A percentile compares a stretch with the other conserved stretches of the same genome.
These are phyloP conservation scores for Epistrophella euchroma DNA, from an alignment of 2,888 invertebrate genomes.

Conservation along the genomic window DNA sequence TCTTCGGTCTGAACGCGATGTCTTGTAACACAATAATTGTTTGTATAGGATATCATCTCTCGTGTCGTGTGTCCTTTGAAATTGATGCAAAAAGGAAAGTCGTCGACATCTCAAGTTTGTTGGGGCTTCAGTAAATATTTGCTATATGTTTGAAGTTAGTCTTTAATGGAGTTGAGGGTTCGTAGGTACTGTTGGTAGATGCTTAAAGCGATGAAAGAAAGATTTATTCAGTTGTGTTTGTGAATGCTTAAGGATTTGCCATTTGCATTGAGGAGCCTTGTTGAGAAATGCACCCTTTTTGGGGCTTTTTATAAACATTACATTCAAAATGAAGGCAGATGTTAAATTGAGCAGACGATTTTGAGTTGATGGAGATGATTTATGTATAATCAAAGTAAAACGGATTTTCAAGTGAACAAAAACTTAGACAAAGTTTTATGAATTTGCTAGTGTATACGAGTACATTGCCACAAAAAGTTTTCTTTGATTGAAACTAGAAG, in stretches of 20 bases:
- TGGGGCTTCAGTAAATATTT: slow-evolving; percentile 62
- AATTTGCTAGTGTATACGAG: not conserved
- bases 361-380: slow-evolving; percentile 4
- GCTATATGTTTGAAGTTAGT: slow-evolving; percentile 60
- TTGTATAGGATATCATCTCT: slow-evolving; percentile 69
- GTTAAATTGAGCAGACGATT: slow-evolving; percentile 64
- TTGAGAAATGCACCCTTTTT: slow-evolving; percentile 43
- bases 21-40: slow-evolving; percentile 62
- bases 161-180: slow-evolving; percentile 60
- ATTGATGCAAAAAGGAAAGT: slow-evolving; percentile 48
- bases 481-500: slow-evolving; percentile 7
- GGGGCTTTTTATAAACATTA: slow-evolving; percentile 19
- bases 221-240: not conserved
- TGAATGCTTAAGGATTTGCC: slow-evolving; percentile 43
- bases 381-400: not conserved
- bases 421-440: slow-evolving; percentile 6
- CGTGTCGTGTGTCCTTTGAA: slow-evolving; percentile 67
- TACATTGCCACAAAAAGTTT: not conserved
- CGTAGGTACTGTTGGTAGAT: slow-evolving; percentile 12
- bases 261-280: slow-evolving; percentile 51
- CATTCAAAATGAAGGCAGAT: slow-evolving; percentile 50
- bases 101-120: slow-evolving; percentile 50
- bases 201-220: slow-evolving; percentile 18
- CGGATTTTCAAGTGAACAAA: not conserved
- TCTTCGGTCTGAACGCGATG: slow-evolving; percentile 18